Evolutionary conservation across 2,797 vertebrate species (phyloP).

Genomic region (Trematomus bernacchii): DNA sequence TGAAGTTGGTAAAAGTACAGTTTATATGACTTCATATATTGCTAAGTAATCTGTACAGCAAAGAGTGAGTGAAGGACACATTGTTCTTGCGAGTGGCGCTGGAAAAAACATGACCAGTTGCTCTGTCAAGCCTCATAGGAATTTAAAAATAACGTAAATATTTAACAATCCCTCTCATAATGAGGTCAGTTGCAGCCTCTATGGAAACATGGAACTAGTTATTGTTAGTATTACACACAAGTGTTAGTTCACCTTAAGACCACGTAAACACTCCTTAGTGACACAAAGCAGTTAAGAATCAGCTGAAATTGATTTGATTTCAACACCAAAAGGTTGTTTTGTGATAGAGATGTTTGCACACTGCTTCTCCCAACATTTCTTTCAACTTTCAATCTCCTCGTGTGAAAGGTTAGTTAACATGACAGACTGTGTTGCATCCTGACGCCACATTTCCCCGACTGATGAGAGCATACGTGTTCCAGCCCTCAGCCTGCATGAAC

Average conservation of each 20-base stretch:
- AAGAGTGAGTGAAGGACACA: too few relatives aligned
- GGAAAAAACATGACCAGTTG: constrained; percentile 24
- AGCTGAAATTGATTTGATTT: background rate
- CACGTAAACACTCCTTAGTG: background rate
- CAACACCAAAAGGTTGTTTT: background rate
- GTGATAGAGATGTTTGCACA: background rate
- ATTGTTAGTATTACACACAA: background rate
- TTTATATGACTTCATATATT: too few relatives aligned
- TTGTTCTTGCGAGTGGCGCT: background rate
- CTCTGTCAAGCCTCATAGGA: constrained; percentile 5
- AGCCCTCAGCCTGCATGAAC: background rate
- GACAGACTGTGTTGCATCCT: rapidly evolving
- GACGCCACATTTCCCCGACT: background rate
- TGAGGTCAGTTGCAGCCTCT: background rate
- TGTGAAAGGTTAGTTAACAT: background rate
- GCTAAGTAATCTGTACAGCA: too few relatives aligned
- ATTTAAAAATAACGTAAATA: constrained; percentile 33
- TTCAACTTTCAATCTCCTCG: background rate
- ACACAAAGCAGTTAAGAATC: background rate
- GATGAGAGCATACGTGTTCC: constrained; percentile 51
- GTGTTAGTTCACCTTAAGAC: too few relatives aligned
- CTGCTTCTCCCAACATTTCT: background rate
- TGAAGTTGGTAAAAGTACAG: too few relatives aligned
- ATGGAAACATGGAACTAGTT: background rate
- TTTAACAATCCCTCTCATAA: background rate